Evolutionary conservation across 1,140 invertebrate species (phyloP), one percentile per base, ranked within the genome.

Genomic region (Drosophila lacertosa): DNA sequence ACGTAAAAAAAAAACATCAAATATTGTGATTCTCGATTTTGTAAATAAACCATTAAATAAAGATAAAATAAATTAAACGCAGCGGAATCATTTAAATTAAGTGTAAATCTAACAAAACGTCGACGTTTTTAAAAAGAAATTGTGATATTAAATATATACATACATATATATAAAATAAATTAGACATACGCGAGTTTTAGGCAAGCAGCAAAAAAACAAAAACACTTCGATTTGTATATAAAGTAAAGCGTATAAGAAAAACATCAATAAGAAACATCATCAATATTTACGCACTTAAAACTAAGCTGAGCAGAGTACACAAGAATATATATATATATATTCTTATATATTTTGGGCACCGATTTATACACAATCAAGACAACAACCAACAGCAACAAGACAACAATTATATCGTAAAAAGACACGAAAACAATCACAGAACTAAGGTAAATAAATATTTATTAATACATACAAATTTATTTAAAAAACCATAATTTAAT

Each of bases 381-480:
- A 48, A 51, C 33, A 39, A 76, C 64, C 68, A 76, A 64, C 63
- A 65, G 72, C 26, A 79, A 65, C 50, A 74, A 76, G 67, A 81
- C 66, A 84, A 65, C 40, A 65, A 59, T 55, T 59, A 59, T 86
- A 86, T 71, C 53, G 62, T 39, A 82, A 80, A 80, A 88, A 88
- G 77, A 88, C 77, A 88, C 82, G 68, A 81, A 82, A 75, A 86
- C 82, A 88, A 88, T 88, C 82, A 88, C 82, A 64, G 24, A 86
- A 88, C 82, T 88, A 88, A 88, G 82, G 82, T 88, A 88, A 86
- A 68, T 68, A 66, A 47, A 6, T 35, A 10, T 16, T 40, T 26
- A 2, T 29, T 29, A n/a, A n/a, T n/a, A n/a, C n/a, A 29, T 29
- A 29, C 2, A 9, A 29, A 29, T 9, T 7, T 29, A 29, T 29